phyloP scores from a whole-genome alignment of 2,113 vertebrate species.

The Silurus glanis region DNA sequence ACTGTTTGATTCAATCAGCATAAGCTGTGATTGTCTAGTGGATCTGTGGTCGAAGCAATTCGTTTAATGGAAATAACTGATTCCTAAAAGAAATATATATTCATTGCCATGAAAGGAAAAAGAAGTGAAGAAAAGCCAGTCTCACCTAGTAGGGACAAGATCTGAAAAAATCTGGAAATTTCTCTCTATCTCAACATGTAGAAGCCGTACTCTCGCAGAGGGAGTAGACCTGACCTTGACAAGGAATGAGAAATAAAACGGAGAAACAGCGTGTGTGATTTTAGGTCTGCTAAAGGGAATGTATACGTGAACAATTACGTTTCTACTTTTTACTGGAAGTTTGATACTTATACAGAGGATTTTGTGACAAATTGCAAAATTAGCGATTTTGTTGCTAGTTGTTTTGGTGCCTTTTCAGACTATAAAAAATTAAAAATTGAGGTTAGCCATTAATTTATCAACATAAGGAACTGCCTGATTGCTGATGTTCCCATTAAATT shows the following conservation, averaged over 20 bases:
- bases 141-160: not conserved
- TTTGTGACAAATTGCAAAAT: not conserved
- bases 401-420: not conserved
- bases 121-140: not conserved
- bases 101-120: not conserved
- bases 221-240: not conserved
- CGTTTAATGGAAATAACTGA: not conserved
- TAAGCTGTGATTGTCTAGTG: not conserved
- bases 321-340: not conserved
- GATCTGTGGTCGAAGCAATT: not conserved
- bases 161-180: not conserved
- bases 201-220: not conserved
- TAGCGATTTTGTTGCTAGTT: not conserved
- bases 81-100: not conserved
- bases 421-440: not conserved
- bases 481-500: not conserved
- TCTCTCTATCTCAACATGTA: not conserved
- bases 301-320: not conserved
- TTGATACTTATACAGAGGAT: not conserved
- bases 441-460: not conserved
- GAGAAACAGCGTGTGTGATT: not conserved
- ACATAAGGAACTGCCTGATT: not conserved
- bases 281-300: not conserved
- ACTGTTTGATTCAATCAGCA: not conserved
- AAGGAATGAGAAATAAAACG: not conserved